Percentiles rank a stretch among this genome's conserved stretches.
These are phyloP conservation scores for Tachysurus vachellii DNA, from an alignment of 2,113 vertebrate genomes.

Conservation along the genomic window DNA sequence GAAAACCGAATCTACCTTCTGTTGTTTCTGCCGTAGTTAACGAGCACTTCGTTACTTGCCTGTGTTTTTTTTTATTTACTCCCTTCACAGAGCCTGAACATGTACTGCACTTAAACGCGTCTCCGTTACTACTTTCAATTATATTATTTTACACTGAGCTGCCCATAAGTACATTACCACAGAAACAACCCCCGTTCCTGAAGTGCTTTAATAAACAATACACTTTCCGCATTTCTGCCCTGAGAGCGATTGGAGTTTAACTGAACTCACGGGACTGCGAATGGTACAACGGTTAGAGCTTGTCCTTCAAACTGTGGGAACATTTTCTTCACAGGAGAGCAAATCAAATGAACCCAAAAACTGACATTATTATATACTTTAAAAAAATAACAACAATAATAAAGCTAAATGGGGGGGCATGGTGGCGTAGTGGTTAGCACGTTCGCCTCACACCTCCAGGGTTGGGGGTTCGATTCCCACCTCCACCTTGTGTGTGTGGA, in stretches of 20 bases:
- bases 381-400: background rate
- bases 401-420: background rate
- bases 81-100: background rate
- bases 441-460: too few relatives aligned
- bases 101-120: background rate
- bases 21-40: background rate
- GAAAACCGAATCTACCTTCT: conserved; percentile 3
- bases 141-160: conserved; percentile 1
- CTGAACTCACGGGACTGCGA: background rate
- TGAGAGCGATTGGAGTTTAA: background rate
- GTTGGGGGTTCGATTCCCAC: too few relatives aligned
- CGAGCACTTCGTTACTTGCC: background rate
- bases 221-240: background rate
- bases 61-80: background rate
- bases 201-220: background rate
- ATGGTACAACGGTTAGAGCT: background rate
- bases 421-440: too few relatives aligned
- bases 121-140: background rate
- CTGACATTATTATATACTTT: background rate
- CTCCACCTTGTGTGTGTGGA: too few relatives aligned
- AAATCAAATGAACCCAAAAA: background rate
- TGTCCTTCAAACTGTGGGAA: background rate
- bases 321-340: background rate
- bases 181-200: background rate
- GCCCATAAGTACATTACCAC: background rate